These are phyloP conservation scores for Amazona finschi DNA, from an alignment of 2,797 vertebrate species.

Conservation along the genomic window DNA sequence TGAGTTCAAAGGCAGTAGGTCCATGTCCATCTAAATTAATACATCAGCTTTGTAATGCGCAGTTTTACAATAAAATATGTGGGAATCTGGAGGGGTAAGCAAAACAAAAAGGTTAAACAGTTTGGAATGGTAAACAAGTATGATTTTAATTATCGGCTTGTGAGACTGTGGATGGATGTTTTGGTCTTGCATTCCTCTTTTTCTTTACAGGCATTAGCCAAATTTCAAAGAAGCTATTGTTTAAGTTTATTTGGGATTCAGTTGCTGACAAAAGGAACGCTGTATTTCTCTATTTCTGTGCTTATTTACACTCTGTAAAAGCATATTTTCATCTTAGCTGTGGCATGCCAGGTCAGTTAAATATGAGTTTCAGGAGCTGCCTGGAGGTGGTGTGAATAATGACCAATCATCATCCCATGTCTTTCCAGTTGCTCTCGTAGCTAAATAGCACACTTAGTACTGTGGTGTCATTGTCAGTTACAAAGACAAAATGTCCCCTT, in stretches of 20 bases:
- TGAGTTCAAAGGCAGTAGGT: not conserved
- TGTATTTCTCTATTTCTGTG: conserved; percentile 24
- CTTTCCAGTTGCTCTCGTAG: not conserved
- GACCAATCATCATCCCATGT: not conserved
- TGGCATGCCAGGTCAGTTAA: conserved; percentile 5
- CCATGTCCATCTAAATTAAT: not conserved
- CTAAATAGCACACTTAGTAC: not conserved
- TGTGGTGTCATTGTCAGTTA: not conserved
- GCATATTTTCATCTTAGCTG: not conserved
- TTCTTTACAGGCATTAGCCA: conserved; percentile 2
- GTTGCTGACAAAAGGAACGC: not conserved
- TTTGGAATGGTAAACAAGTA: conserved; percentile 35
- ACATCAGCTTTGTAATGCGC: not conserved
- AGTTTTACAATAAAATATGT: not conserved
- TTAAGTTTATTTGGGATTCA: conserved; percentile 23
- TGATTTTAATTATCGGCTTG: conserved; percentile 47
- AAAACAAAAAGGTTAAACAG: not conserved
- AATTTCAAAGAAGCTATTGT: conserved; percentile 49
- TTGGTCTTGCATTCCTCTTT: conserved; percentile 15
- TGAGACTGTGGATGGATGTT: conserved; percentile 22
- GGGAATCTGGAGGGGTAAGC: not conserved
- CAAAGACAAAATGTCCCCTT: not conserved
- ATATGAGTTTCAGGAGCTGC: conserved; percentile 21
- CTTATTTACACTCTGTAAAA: conserved; percentile 44
- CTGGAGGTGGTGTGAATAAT: conserved; percentile 21